Base-by-base conservation (phyloP, 1,140 invertebrate species). In the Drepana arcuata region DNA sequence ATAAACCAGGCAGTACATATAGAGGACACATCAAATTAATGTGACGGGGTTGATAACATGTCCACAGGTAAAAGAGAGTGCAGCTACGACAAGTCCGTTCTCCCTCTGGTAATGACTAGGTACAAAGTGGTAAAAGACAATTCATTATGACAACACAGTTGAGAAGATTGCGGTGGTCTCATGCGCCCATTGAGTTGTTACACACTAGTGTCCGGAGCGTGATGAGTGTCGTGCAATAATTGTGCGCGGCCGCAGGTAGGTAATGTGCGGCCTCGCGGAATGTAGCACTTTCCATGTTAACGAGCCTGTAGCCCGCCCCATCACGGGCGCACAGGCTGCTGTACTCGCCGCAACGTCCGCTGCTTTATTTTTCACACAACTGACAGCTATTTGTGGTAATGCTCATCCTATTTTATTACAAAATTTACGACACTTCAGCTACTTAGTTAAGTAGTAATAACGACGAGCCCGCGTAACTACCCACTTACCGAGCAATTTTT, bases 361-460 rank as follows among this genome's bases (percentile, higher is more conserved):
- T 37, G 47, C 36, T 51, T 54, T 50, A 54, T 45, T 58, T 49
- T 43, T 40, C 38, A 47, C 44, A 48, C 53, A 45, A 49, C 34
- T 62, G 48, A 68, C 55, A 64, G 52, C 64, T 68, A 63, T 68
- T 66, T 72, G 64, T 38, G 67, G 64, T 56, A 33, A 54, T 41
- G 37, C 46, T 52, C 47, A 49, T 49, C 44, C 42, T 37, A 39
- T 36, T 55, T 63, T 63, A 63, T 49, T 61, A 54, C 51, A 34
- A 49, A 54, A 55, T 54, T 56, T 59, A 59, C 40, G 48, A 48
- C 43, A 31, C 29, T 28, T 21, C 40, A 41, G 34, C 31, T 37
- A 52, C 46, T 48, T 50, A 47, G 47, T 47, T 53, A n/a, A n/a
- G n/a, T n/a, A n/a, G n/a, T n/a, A 61, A 52, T 52, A 40, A 60